Evolutionary conservation across 1,140 invertebrate genomes (phyloP).

Genomic region (Nasonia giraulti): DNA sequence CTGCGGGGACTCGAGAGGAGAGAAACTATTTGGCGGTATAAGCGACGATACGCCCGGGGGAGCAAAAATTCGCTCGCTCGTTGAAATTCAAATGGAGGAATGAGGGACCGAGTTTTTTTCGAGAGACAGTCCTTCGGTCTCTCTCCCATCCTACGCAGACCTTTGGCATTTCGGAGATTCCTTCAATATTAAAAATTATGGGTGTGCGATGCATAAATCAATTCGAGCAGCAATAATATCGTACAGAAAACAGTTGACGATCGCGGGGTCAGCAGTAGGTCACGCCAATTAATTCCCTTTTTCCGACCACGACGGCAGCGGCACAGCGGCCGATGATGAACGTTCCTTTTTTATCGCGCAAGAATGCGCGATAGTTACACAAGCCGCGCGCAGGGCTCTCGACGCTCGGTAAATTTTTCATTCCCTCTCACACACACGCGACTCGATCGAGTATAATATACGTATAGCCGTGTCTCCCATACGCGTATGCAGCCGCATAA

Average conservation of each 20-base stretch:
- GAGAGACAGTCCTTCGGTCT: too few relatives aligned
- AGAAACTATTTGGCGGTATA: not conserved
- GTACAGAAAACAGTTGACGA: not conserved
- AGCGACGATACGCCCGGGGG: too few relatives aligned
- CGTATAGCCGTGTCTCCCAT: too few relatives aligned
- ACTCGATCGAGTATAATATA: not conserved
- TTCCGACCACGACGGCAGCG: not conserved
- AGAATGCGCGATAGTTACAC: not conserved
- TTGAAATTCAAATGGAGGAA: conserved; percentile 26
- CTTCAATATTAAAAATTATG: not conserved
- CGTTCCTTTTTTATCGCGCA: not conserved
- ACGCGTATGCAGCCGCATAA: not conserved
- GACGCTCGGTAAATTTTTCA: conserved; percentile 8
- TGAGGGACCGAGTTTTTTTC: not conserved
- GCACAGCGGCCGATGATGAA: not conserved
- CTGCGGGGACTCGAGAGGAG: too few relatives aligned
- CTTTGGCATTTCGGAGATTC: too few relatives aligned
- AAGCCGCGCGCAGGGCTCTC: not conserved
- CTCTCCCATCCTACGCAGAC: too few relatives aligned
- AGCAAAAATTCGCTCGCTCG: not conserved
- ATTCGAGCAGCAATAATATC: not conserved
- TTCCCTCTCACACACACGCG: not conserved
- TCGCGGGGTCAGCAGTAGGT: not conserved
- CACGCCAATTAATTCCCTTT: not conserved
- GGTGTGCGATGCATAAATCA: not conserved